Evolutionary conservation across 2,797 vertebrate species (phyloP).

Genomic region (Chelon labrosus): DNA sequence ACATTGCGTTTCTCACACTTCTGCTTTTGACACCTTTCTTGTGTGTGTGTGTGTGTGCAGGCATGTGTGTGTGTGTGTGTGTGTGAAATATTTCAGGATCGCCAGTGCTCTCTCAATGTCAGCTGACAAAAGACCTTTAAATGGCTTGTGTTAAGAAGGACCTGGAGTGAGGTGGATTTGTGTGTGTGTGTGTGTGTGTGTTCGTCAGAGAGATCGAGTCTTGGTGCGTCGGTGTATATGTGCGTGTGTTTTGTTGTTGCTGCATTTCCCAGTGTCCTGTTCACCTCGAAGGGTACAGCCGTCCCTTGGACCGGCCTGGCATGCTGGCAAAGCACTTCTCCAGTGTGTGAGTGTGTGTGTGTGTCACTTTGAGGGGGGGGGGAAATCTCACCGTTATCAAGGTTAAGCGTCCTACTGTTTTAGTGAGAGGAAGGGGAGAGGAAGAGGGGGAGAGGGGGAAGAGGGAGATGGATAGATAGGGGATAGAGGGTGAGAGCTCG

Average conservation of each 20-base stretch:
- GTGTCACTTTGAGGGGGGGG: conserved; percentile 78
- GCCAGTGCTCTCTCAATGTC: conserved; percentile 74
- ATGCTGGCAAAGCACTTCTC: conserved; percentile 84
- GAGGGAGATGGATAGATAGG: conserved; percentile 83
- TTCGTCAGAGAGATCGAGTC: conserved; percentile 38
- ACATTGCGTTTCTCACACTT: conserved; percentile 67
- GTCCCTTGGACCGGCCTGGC: conserved; percentile 81
- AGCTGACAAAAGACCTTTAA: conserved; percentile 79
- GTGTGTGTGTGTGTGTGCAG: conserved; percentile 28
- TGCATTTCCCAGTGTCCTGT: conserved; percentile 84
- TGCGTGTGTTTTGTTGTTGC: conserved; percentile 81
- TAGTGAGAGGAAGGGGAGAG: conserved; percentile 79
- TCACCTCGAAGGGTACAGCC: conserved; percentile 84
- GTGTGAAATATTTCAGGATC: conserved; percentile 56
- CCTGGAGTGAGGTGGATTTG: conserved; percentile 65
- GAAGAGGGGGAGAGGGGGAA: conserved; percentile 65
- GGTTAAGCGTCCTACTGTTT: conserved; percentile 84
- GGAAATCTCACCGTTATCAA: conserved; percentile 82
- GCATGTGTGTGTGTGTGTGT: conserved; percentile 6
- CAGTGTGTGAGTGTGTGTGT: conserved; percentile 60
- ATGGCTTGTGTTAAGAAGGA: conserved; percentile 76
- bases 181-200: conserved; percentile 34
- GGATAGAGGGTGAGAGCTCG: conserved; percentile 79
- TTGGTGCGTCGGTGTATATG: conserved; percentile 43
- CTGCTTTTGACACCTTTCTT: conserved; percentile 60